Evolutionary conservation across 1,140 invertebrate species (phyloP).

Genomic region (Drosophila willistoni): DNA sequence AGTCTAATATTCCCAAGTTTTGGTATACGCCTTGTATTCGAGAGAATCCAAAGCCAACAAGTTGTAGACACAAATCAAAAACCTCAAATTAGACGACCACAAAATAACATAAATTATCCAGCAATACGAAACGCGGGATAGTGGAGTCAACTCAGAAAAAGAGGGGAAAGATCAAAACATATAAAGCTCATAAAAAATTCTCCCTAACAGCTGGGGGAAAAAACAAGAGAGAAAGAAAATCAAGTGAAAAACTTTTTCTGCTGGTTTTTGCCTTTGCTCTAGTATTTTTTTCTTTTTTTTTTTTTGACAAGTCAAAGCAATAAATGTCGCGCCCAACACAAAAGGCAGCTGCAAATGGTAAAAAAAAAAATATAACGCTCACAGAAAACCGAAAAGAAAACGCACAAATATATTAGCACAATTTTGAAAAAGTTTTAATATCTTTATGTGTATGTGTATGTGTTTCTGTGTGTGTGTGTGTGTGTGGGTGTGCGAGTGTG

Average conservation of each 20-base stretch:
- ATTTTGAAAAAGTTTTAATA: conserved; percentile 69
- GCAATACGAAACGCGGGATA: conserved; percentile 7
- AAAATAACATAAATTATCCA: conserved; percentile 58
- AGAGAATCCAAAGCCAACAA: conserved; percentile 38
- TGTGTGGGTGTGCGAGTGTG: conserved; percentile 10
- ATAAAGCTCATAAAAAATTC: conserved; percentile 67
- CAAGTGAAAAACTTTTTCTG: conserved; percentile 57
- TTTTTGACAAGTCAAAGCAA: conserved; percentile 63
- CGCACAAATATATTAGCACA: conserved; percentile 28
- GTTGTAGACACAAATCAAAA: conserved; percentile 49
- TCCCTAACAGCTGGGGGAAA: conserved; percentile 37
- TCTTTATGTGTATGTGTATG: conserved; percentile 79
- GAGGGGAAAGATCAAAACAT: conserved; percentile 60
- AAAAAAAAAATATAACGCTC: conserved; percentile 31
- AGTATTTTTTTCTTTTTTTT: conserved; percentile 19
- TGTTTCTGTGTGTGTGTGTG: conserved; percentile 7
- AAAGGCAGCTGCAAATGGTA: conserved; percentile 66
- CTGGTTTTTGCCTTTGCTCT: conserved; percentile 33
- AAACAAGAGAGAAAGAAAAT: conserved; percentile 32
- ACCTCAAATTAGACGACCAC: conserved; percentile 43
- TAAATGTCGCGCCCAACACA: conserved; percentile 68
- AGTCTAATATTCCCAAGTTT: neutral
- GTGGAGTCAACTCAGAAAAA: neutral
- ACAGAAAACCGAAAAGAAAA: conserved; percentile 27
- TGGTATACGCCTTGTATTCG: too few species aligned